A percentile compares a stretch with the other conserved stretches of the same genome.
Evolutionary conservation across 1,140 invertebrate genomes (phyloP).

Genomic region (Ceratina calcarata): DNA sequence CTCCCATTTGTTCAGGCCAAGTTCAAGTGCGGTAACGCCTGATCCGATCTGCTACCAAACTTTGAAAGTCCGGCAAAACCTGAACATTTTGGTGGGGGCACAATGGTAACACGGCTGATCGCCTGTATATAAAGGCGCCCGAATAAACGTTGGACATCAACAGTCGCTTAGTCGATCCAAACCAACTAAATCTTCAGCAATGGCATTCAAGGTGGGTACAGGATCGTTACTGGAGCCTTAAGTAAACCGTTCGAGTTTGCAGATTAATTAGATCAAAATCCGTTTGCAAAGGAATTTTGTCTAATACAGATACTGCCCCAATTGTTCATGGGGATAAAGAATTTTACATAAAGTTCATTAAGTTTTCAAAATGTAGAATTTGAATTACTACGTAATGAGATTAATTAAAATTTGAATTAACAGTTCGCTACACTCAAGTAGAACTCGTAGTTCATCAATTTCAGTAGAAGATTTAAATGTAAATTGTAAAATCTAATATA

Average conservation of each 20-base stretch:
- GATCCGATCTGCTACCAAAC: constrained; percentile 46
- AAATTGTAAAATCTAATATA: neutral
- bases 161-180: constrained; percentile 69
- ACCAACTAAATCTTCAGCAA: constrained; percentile 60
- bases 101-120: constrained; percentile 15
- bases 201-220: constrained; percentile 72
- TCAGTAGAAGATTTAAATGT: no score
- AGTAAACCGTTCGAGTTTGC: no score
- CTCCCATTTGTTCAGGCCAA: constrained; percentile 42
- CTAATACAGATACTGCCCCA: no score
- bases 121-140: constrained; percentile 58
- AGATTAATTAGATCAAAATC: no score
- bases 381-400: no score
- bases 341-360: no score
- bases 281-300: no score
- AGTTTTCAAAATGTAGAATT: no score
- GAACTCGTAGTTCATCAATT: no score
- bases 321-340: no score
- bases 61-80: constrained; percentile 54
- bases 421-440: no score
- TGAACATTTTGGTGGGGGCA: constrained; percentile 40
- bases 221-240: neutral
- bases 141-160: constrained; percentile 60
- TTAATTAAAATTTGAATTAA: no score
- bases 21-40: constrained; percentile 57